Percentiles rank a stretch among this genome's conserved stretches.
Evolutionary conservation across 2,888 invertebrate species (phyloP).

Genomic region (Onchidella celtica): DNA sequence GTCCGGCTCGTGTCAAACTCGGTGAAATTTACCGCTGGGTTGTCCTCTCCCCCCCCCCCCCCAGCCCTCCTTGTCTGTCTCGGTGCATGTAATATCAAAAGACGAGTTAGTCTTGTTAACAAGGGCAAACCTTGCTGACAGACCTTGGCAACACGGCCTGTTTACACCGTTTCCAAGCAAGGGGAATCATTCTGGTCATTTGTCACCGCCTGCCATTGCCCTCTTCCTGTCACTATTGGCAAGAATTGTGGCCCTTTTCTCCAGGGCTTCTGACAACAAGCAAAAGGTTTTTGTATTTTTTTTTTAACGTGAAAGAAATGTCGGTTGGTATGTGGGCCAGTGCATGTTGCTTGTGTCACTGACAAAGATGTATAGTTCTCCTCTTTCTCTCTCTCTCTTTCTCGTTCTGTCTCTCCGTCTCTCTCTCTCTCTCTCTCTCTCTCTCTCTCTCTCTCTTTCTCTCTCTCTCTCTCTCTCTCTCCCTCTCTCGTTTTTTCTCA

Average conservation of each 20-base stretch:
- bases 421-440: not conserved
- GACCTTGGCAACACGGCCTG: not conserved
- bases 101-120: not conserved
- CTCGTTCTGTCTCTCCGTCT: not conserved
- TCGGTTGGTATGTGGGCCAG: no score
- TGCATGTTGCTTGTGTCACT: not conserved
- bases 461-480: not conserved
- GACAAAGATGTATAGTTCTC: not conserved
- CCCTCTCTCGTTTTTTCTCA: not conserved
- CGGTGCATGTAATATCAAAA: not conserved
- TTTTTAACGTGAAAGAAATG: not conserved
- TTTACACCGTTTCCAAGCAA: not conserved
- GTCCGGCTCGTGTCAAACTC: no score
- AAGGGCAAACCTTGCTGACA: not conserved
- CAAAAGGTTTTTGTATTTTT: not conserved
- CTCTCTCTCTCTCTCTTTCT: not conserved
- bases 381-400: not conserved
- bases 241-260: not conserved
- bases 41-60: no score
- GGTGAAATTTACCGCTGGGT: no score
- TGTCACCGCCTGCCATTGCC: conserved; percentile 4
- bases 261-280: not conserved
- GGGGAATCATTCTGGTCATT: conserved; percentile 1
- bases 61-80: not conserved
- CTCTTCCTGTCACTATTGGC: not conserved